These are phyloP conservation scores for Glomeris marginata DNA, from an alignment of 2,888 invertebrate genomes.

Conservation along the genomic window DNA sequence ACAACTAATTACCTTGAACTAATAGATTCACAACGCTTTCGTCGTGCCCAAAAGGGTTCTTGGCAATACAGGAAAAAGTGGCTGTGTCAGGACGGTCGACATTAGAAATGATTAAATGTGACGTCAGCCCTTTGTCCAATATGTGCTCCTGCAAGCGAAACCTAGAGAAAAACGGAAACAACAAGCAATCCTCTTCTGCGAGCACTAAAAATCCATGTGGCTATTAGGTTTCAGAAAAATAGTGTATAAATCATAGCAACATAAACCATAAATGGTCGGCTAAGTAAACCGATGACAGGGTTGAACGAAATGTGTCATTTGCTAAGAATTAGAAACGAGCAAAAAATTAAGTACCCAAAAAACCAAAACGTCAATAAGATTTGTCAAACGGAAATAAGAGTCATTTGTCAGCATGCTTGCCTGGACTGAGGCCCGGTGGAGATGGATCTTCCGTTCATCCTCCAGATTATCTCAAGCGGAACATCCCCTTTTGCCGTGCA, in stretches of 20 bases:
- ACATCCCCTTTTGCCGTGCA: conserved; percentile 33
- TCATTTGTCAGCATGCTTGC: conserved; percentile 2
- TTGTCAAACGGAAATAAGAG: not conserved
- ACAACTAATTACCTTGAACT: conserved; percentile 10
- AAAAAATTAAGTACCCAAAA: conserved; percentile 1
- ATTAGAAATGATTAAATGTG: conserved; percentile 8
- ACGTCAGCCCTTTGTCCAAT: conserved; percentile 14
- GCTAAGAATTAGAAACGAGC: not conserved
- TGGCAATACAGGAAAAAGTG: conserved; percentile 11
- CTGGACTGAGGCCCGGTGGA: conserved; percentile 1
- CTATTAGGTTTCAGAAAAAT: no score
- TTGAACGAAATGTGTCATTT: not conserved
- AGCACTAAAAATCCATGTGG: no score
- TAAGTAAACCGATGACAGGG: no score
- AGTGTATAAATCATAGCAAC: no score
- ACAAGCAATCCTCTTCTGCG: no score
- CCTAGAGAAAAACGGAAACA: conserved; percentile 1
- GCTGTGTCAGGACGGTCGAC: conserved; percentile 10
- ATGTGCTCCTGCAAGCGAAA: conserved; percentile 7
- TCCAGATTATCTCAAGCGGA: conserved; percentile 13
- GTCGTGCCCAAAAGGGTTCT: conserved; percentile 15
- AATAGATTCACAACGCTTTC: conserved; percentile 9
- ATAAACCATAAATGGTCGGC: no score
- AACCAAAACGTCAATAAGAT: not conserved
- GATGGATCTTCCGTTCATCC: conserved; percentile 8